phyloP scores from a whole-genome alignment of 2,113 vertebrate species.

The Eira barbara region DNA sequence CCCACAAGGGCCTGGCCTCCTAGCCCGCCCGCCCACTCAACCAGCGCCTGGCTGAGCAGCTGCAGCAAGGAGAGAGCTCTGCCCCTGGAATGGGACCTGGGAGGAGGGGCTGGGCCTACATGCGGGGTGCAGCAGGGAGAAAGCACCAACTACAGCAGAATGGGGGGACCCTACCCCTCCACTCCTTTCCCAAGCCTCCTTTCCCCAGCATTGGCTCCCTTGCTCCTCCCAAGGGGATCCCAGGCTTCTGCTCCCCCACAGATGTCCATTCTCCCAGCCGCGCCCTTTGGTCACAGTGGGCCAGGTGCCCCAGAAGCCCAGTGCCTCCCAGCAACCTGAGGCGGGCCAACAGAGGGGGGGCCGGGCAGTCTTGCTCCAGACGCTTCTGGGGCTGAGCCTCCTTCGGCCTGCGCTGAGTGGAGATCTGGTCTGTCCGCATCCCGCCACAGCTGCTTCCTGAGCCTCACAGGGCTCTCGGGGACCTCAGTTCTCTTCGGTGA shows the following conservation, averaged over 20 bases:
- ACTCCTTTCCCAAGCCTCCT: not conserved
- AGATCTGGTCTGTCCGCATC: not conserved
- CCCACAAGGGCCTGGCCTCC: not conserved
- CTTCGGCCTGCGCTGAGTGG: not conserved
- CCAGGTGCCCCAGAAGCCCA: not conserved
- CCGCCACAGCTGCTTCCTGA: slow-evolving; percentile 1
- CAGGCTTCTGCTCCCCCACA: not conserved
- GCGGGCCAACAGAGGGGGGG: not conserved
- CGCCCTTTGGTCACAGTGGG: not conserved
- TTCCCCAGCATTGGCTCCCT: not conserved
- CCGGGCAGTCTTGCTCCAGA: not conserved
- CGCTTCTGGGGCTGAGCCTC: not conserved
- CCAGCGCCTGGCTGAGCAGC: not conserved
- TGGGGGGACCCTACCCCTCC: slow-evolving; percentile 6
- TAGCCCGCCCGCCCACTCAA: not conserved
- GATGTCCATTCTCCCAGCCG: not conserved
- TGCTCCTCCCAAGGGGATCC: not conserved
- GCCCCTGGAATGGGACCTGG: not conserved
- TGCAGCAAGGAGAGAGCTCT: not conserved
- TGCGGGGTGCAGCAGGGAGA: slow-evolving; percentile 56
- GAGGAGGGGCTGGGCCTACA: slow-evolving; percentile 56
- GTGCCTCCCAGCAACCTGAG: slow-evolving; percentile 7
- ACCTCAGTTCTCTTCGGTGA: slow-evolving; percentile 10
- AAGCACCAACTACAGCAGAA: slow-evolving; percentile 70
- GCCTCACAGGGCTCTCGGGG: not conserved